A percentile compares a stretch with the other conserved stretches of the same genome.
These are phyloP conservation scores for Hylaea fasciaria DNA, from an alignment of 2,888 invertebrate genomes.

Conservation along the genomic window DNA sequence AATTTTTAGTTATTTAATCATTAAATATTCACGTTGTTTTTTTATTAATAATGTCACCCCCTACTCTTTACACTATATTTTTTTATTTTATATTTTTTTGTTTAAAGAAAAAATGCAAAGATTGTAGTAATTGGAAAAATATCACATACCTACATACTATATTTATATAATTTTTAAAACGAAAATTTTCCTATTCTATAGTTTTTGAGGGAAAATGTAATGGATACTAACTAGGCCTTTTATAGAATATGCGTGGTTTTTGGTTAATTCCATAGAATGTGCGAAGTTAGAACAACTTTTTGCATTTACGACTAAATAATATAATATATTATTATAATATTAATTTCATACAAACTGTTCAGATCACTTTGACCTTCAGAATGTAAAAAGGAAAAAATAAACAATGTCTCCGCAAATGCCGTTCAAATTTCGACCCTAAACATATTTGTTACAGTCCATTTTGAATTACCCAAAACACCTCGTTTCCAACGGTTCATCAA, in stretches of 20 bases:
- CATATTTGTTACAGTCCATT: background rate
- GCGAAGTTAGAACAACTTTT: background rate
- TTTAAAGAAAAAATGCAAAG: slow-evolving; percentile 40
- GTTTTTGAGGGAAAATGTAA: slow-evolving; percentile 16
- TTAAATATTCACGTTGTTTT: slow-evolving; percentile 28
- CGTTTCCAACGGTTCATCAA: background rate
- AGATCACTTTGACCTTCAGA: background rate
- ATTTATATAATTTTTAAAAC: slow-evolving; percentile 28
- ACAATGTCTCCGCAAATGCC: too few species aligned
- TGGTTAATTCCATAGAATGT: background rate
- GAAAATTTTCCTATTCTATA: slow-evolving; percentile 9
- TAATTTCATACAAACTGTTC: background rate
- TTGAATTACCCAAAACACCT: background rate
- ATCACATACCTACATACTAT: slow-evolving; percentile 45
- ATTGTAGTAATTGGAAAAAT: slow-evolving; percentile 34
- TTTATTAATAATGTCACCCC: slow-evolving; percentile 19
- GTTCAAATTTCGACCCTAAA: background rate
- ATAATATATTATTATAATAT: too few species aligned
- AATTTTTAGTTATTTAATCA: slow-evolving; percentile 4
- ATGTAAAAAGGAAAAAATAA: too few species aligned
- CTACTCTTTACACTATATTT: slow-evolving; percentile 31
- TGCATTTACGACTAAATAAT: background rate
- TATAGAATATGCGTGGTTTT: background rate
- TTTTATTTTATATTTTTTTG: slow-evolving; percentile 36
- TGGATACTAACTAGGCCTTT: slow-evolving; percentile 10